phyloP scores from a whole-genome alignment of 2,888 invertebrate genomes.

The Pristionchus entomophagus region DNA sequence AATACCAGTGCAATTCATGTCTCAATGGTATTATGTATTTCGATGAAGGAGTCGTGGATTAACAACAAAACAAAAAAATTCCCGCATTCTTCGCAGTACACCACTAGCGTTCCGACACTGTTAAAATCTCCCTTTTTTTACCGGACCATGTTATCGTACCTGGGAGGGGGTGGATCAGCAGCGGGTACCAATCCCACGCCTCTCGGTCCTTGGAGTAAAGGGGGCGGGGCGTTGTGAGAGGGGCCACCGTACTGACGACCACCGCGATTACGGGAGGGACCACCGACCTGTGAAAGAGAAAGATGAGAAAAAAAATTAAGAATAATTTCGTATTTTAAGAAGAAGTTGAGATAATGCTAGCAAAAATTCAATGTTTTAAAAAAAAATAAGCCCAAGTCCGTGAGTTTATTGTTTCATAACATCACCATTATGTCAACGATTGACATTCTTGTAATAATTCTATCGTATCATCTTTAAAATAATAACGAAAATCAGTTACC shows the following conservation, averaged over 20 bases:
- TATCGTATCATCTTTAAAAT: too few species aligned
- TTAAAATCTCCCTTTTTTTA: too few species aligned
- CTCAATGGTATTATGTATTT: background rate
- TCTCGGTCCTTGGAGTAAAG: constrained; percentile 8
- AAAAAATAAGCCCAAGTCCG: too few species aligned
- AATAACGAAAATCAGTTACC: too few species aligned
- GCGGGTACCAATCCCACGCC: constrained; percentile 39
- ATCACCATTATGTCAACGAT: too few species aligned
- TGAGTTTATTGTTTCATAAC: too few species aligned
- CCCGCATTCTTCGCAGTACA: too few species aligned
- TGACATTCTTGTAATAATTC: too few species aligned
- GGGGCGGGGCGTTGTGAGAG: background rate
- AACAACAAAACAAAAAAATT: too few species aligned
- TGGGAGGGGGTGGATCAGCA: background rate
- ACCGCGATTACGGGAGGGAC: background rate
- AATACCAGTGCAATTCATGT: background rate
- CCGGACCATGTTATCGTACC: background rate
- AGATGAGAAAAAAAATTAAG: background rate
- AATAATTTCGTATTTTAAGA: background rate
- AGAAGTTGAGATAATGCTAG: background rate
- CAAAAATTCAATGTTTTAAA: background rate
- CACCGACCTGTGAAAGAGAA: background rate
- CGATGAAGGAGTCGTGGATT: too few species aligned
- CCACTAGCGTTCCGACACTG: too few species aligned
- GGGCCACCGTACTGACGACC: background rate